phyloP scores from a whole-genome alignment of 2,888 invertebrate species.

The Dryocosmus kuriphilus region DNA sequence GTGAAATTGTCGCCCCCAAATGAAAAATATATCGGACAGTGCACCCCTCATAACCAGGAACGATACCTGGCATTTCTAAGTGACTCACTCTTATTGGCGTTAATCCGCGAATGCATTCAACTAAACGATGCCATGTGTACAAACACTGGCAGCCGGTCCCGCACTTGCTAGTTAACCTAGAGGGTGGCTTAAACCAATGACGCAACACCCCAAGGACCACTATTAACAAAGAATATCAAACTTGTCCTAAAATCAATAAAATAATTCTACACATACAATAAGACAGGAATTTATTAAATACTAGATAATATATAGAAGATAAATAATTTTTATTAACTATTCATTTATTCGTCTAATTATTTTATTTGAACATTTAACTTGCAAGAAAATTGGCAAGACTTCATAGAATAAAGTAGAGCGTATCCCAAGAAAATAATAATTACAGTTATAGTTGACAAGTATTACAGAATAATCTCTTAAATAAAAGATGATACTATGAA shows the following conservation, averaged over 20 bases:
- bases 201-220: conserved; percentile 44
- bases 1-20: conserved; percentile 61
- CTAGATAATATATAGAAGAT: neutral
- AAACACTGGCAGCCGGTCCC: conserved; percentile 75
- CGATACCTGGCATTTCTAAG: conserved; percentile 60
- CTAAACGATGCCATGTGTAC: conserved; percentile 75
- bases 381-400: neutral
- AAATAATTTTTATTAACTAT: neutral
- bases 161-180: conserved; percentile 67
- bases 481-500: neutral
- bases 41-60: conserved; percentile 46
- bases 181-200: conserved; percentile 48
- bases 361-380: neutral
- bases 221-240: conserved; percentile 31
- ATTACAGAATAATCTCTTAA: neutral
- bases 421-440: neutral
- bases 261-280: neutral
- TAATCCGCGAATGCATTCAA: conserved; percentile 67
- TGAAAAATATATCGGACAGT: conserved; percentile 56
- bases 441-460: neutral
- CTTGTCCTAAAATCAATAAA: conserved; percentile 14
- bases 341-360: neutral
- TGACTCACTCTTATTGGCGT: conserved; percentile 55
- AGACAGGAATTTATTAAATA: neutral
- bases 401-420: neutral